Base-by-base conservation (phyloP, 2,888 invertebrate genomes). In the Athripsodes cinereus region DNA sequence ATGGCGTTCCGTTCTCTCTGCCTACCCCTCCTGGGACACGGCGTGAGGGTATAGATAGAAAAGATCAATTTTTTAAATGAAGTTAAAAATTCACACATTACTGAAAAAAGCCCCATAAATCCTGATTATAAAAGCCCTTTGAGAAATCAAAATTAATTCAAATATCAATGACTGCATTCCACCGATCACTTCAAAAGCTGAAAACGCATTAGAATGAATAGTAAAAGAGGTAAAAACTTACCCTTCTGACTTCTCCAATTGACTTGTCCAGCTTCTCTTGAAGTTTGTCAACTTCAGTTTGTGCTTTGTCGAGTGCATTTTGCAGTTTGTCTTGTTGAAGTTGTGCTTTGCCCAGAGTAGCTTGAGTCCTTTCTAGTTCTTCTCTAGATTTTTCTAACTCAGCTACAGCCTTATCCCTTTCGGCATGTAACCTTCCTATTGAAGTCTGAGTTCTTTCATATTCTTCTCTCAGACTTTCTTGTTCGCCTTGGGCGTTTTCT, bases 401-500 rank as follows among this genome's bases (percentile, higher is more conserved):
- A 53, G 85, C 86, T 66, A 86, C 84, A 22, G 92, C 90, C 70
- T 90, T 88, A 71, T 95, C 95, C 61, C 93, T 82, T 74, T 95
- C 95, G 31, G 90, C 88, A 71, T 92, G 92, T 65, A 93, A 81
- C 62, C 93, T 84, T 62, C 90, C 88, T 61, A 93, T 86, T 53
- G 89, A 84, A 35, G 88, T 83, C 73, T 94, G 93, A 35, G 90
- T 83, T 62, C 91, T 78, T 72, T 96, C 95, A 71, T 94, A 87
- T 74, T 96, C 95, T 71, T 95, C 94, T 64, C 92, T 89, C 66
- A 95, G 80, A 70, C 92, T 93, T 70, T 94, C 93, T 70, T 93
- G 92, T 75, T 96, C 95, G 60, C 91, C 91, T 79, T 94, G 93
- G 72, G 94, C 93, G 79, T 95, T 95, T 79, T 95, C 95, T 69